Percentiles rank a stretch among this genome's conserved stretches.
Conservation (phyloP, 2,888 invertebrate species). For the Himalopsyche anomala region DNA sequence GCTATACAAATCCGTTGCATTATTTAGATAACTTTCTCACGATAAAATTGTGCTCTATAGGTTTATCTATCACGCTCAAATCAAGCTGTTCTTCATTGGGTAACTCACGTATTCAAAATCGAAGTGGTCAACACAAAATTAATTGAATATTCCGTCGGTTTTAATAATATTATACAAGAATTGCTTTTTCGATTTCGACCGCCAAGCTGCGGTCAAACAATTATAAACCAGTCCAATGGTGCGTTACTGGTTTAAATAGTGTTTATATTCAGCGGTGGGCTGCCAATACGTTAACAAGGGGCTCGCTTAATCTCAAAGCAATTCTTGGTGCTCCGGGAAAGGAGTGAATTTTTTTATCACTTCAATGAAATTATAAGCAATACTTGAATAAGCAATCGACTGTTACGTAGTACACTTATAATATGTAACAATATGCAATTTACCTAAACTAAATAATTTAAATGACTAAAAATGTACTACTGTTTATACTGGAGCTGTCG, state of each 20-base stretch:
- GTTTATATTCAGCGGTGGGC: neutral
- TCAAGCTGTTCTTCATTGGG: neutral
- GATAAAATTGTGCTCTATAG: neutral
- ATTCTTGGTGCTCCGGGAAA: no score
- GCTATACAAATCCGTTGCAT: neutral
- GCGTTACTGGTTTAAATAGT: neutral
- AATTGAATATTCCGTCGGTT: neutral
- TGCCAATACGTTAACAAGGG: no score
- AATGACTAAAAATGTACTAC: no score
- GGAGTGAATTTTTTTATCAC: no score
- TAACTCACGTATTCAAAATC: neutral
- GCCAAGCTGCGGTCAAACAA: neutral
- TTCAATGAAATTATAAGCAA: no score
- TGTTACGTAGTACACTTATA: no score
- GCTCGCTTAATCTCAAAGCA: no score
- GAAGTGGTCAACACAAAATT: neutral
- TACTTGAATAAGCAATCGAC: no score
- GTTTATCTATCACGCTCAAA: neutral
- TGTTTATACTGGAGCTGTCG: no score
- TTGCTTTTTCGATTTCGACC: neutral
- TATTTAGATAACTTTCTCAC: neutral
- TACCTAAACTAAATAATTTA: no score
- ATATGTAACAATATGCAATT: no score
- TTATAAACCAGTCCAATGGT: neutral
- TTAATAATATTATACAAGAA: neutral